Conservation (phyloP, 1,140 invertebrate genomes). For the Drosophila sucinea region DNA sequence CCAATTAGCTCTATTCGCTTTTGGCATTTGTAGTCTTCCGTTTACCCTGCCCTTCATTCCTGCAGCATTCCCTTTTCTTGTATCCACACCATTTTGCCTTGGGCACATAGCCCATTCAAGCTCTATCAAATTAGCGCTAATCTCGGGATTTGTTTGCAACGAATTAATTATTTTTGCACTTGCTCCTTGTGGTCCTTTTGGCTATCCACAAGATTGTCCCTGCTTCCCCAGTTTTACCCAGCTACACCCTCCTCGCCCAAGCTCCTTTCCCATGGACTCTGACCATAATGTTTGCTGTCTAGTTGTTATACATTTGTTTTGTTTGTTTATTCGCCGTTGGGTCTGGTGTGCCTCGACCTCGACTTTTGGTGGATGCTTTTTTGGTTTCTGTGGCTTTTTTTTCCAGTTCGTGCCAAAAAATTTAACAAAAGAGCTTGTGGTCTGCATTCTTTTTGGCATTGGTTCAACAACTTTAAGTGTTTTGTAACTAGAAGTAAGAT, state of each 20-base stretch:
- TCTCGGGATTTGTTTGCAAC: slow-evolving; percentile 59
- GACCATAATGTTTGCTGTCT: slow-evolving; percentile 17
- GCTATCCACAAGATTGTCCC: slow-evolving; percentile 23
- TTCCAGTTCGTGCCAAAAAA: slow-evolving; percentile 50
- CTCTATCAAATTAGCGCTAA: slow-evolving; percentile 58
- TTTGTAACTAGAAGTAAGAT: slow-evolving; percentile 13
- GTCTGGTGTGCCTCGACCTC: slow-evolving; percentile 16
- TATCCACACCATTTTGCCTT: slow-evolving; percentile 15
- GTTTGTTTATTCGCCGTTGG: slow-evolving; percentile 27
- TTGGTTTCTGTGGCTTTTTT: slow-evolving; percentile 51
- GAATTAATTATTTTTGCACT: slow-evolving; percentile 71
- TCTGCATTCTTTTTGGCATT: slow-evolving; percentile 46
- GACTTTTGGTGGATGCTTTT: slow-evolving; percentile 25
- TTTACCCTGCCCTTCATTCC: slow-evolving; percentile 4
- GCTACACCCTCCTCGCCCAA: not conserved
- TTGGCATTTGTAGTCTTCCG: slow-evolving; percentile 5
- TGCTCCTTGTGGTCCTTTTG: slow-evolving; percentile 41
- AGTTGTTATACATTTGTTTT: slow-evolving; percentile 23
- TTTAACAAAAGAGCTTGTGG: slow-evolving; percentile 23
- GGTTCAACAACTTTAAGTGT: slow-evolving; percentile 12
- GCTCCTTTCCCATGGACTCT: not conserved
- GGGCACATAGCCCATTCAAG: slow-evolving; percentile 44
- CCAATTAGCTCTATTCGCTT: slow-evolving; percentile 35
- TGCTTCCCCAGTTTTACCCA: not conserved
- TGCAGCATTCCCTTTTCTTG: not conserved